Evolutionary conservation across 2,113 vertebrate species (phyloP).

Genomic region (Semnopithecus entellus): DNA sequence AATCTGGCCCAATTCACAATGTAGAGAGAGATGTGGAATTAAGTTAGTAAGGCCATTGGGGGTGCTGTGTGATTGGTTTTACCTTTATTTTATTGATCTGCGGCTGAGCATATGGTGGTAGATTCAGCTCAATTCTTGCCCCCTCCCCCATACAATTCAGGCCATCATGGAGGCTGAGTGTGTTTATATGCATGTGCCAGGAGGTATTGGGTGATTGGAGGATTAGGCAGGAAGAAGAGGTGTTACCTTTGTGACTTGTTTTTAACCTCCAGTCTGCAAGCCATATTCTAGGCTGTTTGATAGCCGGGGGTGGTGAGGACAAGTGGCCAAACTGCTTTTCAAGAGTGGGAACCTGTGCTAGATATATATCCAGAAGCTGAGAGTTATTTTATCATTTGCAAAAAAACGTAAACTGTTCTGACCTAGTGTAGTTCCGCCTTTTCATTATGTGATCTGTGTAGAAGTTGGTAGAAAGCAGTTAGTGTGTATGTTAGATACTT

Average conservation of each 20-base stretch:
- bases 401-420: background rate
- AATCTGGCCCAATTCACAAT: slow-evolving; percentile 5
- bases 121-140: background rate
- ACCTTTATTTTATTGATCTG: slow-evolving; percentile 24
- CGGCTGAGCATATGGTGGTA: slow-evolving; percentile 33
- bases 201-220: background rate
- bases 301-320: background rate
- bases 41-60: slow-evolving; percentile 22
- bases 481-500: background rate
- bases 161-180: background rate
- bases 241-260: slow-evolving; percentile 22
- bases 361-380: background rate
- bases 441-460: background rate
- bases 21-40: background rate
- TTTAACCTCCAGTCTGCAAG: background rate
- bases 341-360: background rate
- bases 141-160: background rate
- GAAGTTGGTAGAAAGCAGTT: background rate
- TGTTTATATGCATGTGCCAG: background rate
- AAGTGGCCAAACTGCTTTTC: slow-evolving; percentile 2
- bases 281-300: background rate
- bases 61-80: background rate
- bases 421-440: background rate
- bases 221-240: background rate
- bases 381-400: background rate